Percentiles rank a stretch among this genome's conserved stretches.
Conservation (phyloP, 1,140 invertebrate genomes). For the Macrosteles quadrilineatus region DNA sequence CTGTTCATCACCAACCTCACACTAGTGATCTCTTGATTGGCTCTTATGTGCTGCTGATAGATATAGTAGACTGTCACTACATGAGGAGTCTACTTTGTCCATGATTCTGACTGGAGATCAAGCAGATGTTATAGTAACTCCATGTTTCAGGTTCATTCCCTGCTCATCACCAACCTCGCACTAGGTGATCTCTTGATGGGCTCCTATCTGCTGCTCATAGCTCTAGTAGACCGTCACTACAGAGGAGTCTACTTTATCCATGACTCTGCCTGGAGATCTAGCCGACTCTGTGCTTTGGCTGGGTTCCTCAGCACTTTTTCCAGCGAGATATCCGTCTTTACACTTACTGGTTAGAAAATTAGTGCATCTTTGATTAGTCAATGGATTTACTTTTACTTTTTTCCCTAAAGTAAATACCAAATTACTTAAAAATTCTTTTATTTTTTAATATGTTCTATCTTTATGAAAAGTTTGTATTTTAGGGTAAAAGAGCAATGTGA, state of each 20-base stretch:
- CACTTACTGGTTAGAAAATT: slow-evolving; percentile 54
- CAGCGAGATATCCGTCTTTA: slow-evolving; percentile 58
- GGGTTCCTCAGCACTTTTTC: slow-evolving; percentile 61
- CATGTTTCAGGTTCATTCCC: slow-evolving; percentile 57
- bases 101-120: slow-evolving; percentile 56
- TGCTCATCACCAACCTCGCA: slow-evolving; percentile 59
- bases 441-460: too few relatives aligned
- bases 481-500: too few relatives aligned
- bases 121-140: too few relatives aligned
- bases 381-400: too few relatives aligned
- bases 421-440: too few relatives aligned
- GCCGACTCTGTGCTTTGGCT: slow-evolving; percentile 56
- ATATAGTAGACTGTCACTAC: slow-evolving; percentile 55
- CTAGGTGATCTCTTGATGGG: slow-evolving; percentile 60
- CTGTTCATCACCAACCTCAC: slow-evolving; percentile 61
- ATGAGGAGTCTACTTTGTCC: slow-evolving; percentile 57
- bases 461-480: too few relatives aligned
- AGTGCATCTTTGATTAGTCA: too few relatives aligned
- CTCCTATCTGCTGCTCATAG: slow-evolving; percentile 58
- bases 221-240: slow-evolving; percentile 55
- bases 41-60: slow-evolving; percentile 58
- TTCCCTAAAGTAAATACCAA: too few relatives aligned
- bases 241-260: slow-evolving; percentile 57
- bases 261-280: slow-evolving; percentile 56
- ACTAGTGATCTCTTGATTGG: slow-evolving; percentile 59